Percentiles rank a stretch among this genome's conserved stretches.
These are phyloP conservation scores for Cenopis cana DNA, from an alignment of 2,888 invertebrate genomes.

Conservation along the genomic window DNA sequence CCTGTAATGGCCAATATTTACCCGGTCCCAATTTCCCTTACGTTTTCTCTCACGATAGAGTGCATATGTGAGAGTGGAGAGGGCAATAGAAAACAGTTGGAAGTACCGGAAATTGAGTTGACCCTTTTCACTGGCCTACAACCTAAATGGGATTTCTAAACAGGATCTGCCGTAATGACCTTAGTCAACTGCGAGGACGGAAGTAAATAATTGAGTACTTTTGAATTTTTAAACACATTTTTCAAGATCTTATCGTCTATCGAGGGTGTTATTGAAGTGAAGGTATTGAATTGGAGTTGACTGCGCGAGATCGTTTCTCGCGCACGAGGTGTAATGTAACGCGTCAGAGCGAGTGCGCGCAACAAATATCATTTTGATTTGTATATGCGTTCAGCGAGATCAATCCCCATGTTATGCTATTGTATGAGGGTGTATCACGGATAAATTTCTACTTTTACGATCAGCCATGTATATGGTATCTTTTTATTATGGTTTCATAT, in stretches of 20 bases:
- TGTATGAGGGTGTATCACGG: too few relatives aligned
- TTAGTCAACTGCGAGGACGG: conserved; percentile 17
- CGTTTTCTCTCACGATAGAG: conserved; percentile 22
- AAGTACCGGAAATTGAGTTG: conserved; percentile 65
- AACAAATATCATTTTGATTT: too few relatives aligned
- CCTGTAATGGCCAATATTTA: conserved; percentile 65
- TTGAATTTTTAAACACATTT: conserved; percentile 11
- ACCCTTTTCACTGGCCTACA: conserved; percentile 65
- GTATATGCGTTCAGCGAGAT: too few relatives aligned
- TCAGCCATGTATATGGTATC: too few relatives aligned
- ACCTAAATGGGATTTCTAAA: conserved; percentile 42
- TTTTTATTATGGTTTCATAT: too few relatives aligned
- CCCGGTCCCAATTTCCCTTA: conserved; percentile 47
- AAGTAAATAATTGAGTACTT: conserved; percentile 25
- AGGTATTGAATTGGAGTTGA: neutral
- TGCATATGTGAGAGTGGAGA: conserved; percentile 51
- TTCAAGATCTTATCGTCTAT: neutral
- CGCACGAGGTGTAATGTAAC: too few relatives aligned
- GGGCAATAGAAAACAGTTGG: conserved; percentile 49
- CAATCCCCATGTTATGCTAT: too few relatives aligned
- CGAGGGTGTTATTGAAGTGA: neutral
- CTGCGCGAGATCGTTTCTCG: too few relatives aligned
- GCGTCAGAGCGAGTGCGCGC: too few relatives aligned
- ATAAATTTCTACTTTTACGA: too few relatives aligned
- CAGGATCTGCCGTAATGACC: conserved; percentile 37